Evolutionary conservation across 2,113 vertebrate species (phyloP), one percentile per base, ranked within the genome.

Genomic region (Prunella himalayana): DNA sequence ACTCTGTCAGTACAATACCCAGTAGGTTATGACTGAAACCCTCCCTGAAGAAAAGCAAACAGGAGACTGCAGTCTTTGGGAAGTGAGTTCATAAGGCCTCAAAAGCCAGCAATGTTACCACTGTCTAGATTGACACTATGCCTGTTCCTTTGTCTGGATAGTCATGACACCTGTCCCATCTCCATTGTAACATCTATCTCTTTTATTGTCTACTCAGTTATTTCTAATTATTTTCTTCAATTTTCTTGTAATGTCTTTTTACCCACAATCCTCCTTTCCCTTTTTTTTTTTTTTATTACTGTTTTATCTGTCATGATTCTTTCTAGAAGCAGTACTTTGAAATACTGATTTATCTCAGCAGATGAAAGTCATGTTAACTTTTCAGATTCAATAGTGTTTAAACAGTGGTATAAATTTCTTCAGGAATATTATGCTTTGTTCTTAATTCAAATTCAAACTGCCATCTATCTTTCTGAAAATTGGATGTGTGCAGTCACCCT

Each of bases 1-100:
- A 31, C 8, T 42, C 16, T 37, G 30, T 10, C 20, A 70, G 17
- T 47, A 41, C 0, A 2, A 4, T 37, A 70, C 1, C 22, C 25
- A 30, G 24, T 11, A 19, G 5, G 6, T 10, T 80, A 18, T 12
- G 15, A 42, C 2, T 61, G 21, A 77, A 88, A 8, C 4, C 13
- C 3, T 81, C 7, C 5, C 15, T 1, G 1, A 72, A 44, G 11
- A 69, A 53, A 6, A 63, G 9, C 7, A 49, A 72, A 56, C 1
- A 54, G 19, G 6, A 86, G 6, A 50, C 1, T 27, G 14, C 17
- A 41, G 16, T 19, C 33, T 59, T 60, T 53, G 15, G 16, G 19
- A 82, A 50, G 8, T 15, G 14, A 42, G 15, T 30, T 35, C 17
- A 8, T 22, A 56, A 15, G 11, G 16, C 8, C 15, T 23, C 28